Percentiles rank a stretch among this genome's conserved stretches.
phyloP scores from a whole-genome alignment of 2,888 invertebrate genomes.

The Scaptodrosophila latifasciaeformis region DNA sequence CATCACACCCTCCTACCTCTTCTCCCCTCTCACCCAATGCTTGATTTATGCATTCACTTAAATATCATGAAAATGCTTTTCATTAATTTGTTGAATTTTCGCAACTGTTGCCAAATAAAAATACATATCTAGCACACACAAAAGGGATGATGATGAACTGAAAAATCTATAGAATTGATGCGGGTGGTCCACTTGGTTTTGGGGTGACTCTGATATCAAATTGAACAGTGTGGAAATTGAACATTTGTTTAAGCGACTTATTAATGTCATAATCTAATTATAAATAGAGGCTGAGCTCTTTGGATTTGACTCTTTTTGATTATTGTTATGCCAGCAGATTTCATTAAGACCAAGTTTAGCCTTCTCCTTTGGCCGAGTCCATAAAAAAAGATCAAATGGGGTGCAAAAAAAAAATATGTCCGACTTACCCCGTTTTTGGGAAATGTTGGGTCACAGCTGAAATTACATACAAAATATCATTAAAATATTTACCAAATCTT shows the following conservation, averaged over 20 bases:
- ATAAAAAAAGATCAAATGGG: constrained; percentile 27
- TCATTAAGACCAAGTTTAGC: no score
- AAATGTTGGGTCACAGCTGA: constrained; percentile 37
- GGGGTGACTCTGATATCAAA: constrained; percentile 3
- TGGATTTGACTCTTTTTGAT: constrained; percentile 29
- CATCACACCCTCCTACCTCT: neutral
- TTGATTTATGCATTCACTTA: constrained; percentile 57
- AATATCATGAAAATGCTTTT: constrained; percentile 49
- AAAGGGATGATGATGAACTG: constrained; percentile 8
- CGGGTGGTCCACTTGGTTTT: neutral
- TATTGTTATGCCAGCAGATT: constrained; percentile 36
- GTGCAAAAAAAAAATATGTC: constrained; percentile 28
- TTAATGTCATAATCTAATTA: constrained; percentile 65
- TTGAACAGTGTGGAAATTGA: constrained; percentile 36
- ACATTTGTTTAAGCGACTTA: constrained; percentile 63
- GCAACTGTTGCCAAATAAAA: constrained; percentile 63
- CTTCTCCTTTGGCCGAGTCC: constrained; percentile 30
- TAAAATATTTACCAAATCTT: no score
- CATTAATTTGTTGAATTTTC: constrained; percentile 59
- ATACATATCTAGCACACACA: constrained; percentile 7
- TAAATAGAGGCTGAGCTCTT: constrained; percentile 42
- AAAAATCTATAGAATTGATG: neutral
- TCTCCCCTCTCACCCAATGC: constrained; percentile 15
- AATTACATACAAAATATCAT: neutral
- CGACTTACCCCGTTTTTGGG: constrained; percentile 16